Percentiles rank a stretch among this genome's conserved stretches.
phyloP scores from a whole-genome alignment of 2,888 invertebrate genomes.

The Drosophila falleni region DNA sequence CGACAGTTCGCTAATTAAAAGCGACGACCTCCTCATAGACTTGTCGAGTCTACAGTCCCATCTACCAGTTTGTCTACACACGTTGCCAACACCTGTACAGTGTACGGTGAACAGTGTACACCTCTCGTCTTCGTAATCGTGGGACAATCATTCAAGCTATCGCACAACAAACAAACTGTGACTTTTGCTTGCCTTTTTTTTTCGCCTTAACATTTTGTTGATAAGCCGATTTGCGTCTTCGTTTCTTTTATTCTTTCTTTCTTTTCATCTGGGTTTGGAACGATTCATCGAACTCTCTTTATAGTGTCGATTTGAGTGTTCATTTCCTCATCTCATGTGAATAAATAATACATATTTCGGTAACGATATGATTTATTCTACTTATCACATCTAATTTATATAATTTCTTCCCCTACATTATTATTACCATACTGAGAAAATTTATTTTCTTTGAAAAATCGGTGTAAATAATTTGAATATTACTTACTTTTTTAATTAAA shows the following conservation, averaged over 20 bases:
- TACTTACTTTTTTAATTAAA: not conserved
- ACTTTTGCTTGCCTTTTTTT: slow-evolving; percentile 59
- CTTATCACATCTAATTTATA: not conserved
- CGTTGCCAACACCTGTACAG: slow-evolving; percentile 69
- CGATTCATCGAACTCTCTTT: slow-evolving; percentile 24
- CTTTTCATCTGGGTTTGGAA: slow-evolving; percentile 11
- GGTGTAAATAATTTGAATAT: not conserved
- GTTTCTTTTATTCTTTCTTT: slow-evolving; percentile 29
- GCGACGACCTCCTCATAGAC: slow-evolving; percentile 17
- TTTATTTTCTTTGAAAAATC: not conserved
- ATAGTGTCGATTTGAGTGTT: slow-evolving; percentile 50
- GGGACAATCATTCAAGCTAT: slow-evolving; percentile 72
- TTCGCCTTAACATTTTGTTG: slow-evolving; percentile 49
- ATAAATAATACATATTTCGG: slow-evolving; percentile 8
- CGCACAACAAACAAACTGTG: slow-evolving; percentile 56
- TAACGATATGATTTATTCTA: slow-evolving; percentile 19
- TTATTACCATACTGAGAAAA: not conserved
- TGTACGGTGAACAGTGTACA: slow-evolving; percentile 5
- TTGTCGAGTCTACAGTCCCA: slow-evolving; percentile 32
- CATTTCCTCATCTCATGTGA: slow-evolving; percentile 23
- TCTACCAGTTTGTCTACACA: slow-evolving; percentile 55
- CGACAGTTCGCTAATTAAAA: slow-evolving; percentile 72
- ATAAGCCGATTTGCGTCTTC: slow-evolving; percentile 79
- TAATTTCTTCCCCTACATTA: not conserved
- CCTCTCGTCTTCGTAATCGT: slow-evolving; percentile 58